Conservation (phyloP, 2,888 invertebrate species). For the Lochmaea capreae region DNA sequence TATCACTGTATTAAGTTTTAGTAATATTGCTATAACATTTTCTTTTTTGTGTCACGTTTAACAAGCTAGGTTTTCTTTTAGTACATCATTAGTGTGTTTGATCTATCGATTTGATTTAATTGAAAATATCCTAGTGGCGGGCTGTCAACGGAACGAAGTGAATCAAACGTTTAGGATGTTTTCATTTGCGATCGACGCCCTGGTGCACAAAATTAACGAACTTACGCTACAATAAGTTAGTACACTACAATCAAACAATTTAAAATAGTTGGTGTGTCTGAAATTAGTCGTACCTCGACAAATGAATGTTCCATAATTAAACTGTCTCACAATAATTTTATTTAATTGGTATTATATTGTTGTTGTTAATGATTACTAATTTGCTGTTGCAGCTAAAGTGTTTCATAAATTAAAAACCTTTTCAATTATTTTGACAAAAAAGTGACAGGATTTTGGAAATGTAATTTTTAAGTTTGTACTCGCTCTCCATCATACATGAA, state of each 20-base stretch:
- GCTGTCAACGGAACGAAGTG: background rate
- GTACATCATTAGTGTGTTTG: background rate
- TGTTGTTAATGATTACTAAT: too few species aligned
- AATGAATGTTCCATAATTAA: too few species aligned
- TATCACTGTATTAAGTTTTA: too few species aligned
- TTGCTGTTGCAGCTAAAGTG: too few species aligned
- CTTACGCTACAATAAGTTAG: background rate
- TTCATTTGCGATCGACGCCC: background rate
- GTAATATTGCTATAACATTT: background rate
- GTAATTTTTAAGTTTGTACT: too few species aligned
- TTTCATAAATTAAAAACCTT: too few species aligned
- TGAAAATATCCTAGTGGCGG: background rate
- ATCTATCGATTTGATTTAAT: background rate
- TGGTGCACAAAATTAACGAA: background rate
- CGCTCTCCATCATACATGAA: too few species aligned
- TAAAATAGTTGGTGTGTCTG: background rate
- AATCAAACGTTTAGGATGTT: background rate
- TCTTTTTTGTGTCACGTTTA: background rate
- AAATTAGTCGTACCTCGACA: too few species aligned
- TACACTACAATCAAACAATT: background rate
- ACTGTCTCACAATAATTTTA: too few species aligned
- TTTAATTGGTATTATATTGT: too few species aligned
- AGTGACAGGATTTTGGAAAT: too few species aligned
- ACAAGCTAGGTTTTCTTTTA: background rate
- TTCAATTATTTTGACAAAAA: too few species aligned